A percentile compares a stretch with the other conserved stretches of the same genome.
Evolutionary conservation across 2,888 invertebrate species (phyloP).

Genomic region (Phyto melanocephala): DNA sequence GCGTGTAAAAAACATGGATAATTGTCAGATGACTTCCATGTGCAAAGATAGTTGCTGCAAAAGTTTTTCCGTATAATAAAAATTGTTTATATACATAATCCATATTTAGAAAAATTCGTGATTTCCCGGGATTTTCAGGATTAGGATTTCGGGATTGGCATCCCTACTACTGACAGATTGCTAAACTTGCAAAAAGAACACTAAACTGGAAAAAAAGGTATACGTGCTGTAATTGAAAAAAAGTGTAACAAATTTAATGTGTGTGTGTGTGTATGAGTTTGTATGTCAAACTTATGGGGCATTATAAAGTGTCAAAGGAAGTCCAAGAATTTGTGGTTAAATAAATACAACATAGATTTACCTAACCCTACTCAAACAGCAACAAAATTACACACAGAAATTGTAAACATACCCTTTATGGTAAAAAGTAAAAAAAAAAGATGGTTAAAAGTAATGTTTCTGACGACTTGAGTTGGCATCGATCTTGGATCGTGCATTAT

Average conservation of each 20-base stretch:
- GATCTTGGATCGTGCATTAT: background rate
- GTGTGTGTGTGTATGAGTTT: background rate
- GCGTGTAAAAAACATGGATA: too few species aligned
- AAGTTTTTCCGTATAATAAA: too few species aligned
- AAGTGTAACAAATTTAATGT: background rate
- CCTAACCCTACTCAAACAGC: background rate
- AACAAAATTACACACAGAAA: background rate
- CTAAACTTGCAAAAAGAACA: too few species aligned
- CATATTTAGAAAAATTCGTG: too few species aligned
- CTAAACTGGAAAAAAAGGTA: too few species aligned
- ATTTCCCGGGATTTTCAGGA: too few species aligned
- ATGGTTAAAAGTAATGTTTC: conserved; percentile 4
- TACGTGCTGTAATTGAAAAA: background rate
- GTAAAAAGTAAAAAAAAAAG: too few species aligned
- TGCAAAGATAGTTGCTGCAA: too few species aligned
- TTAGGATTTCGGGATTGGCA: too few species aligned
- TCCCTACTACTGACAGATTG: too few species aligned
- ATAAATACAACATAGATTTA: conserved; percentile 25
- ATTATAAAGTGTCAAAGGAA: background rate
- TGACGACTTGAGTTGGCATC: background rate
- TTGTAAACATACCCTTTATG: background rate
- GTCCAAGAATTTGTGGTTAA: conserved; percentile 7
- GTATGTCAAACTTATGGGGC: background rate
- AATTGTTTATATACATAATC: too few species aligned
- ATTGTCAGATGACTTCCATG: too few species aligned